Evolutionary conservation across 1,140 invertebrate genomes (phyloP), one percentile per base, ranked within the genome.

Genomic region (Ladona fulva): DNA sequence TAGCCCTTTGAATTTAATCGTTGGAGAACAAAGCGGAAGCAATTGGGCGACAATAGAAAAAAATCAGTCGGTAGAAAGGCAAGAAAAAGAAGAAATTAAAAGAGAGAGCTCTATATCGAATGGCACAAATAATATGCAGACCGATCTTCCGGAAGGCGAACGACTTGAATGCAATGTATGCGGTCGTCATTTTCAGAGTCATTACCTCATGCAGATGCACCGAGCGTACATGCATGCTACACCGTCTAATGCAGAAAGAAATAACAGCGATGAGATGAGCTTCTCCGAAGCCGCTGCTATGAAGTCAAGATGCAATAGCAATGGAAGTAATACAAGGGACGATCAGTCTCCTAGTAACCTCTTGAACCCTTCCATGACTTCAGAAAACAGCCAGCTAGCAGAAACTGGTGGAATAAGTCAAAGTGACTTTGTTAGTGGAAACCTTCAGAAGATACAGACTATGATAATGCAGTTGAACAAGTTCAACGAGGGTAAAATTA

Each of bases 401-500:
- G 84, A 85, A 16, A 74, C 42, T 16, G 82, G 85, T 0, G 5
- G 77, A 24, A 83, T 79, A 78, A 84, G 80, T n/a, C 84, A 81
- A 42, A 82, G 86, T 0, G 90, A 91, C 42, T 87, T 88, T 0
- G 91, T 91, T 12, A 92, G 90, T 44, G 92, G 94, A 82, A 94
- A 95, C 81, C 85, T 97, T 7, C 91, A 95, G 80, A 95, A 96
- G 83, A 85, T 97, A 24, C 95, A 97, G 84, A 93, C 93, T 0
- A 97, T 97, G 95, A 93, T 97, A 80, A 88, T 94, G 75, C 95
- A 97, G 84, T 84, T 97, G 75, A 96, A 96, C 82, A 92, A 92
- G 77, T 85, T 93, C 42, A 91, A 93, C 79, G 88, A 86, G 0
- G 86, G 84, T 83, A 84, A 90, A 87, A 83, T 80, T 76, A 79